phyloP scores from a whole-genome alignment of 1,140 invertebrate species.

The Thalassaphorura encarpata region DNA sequence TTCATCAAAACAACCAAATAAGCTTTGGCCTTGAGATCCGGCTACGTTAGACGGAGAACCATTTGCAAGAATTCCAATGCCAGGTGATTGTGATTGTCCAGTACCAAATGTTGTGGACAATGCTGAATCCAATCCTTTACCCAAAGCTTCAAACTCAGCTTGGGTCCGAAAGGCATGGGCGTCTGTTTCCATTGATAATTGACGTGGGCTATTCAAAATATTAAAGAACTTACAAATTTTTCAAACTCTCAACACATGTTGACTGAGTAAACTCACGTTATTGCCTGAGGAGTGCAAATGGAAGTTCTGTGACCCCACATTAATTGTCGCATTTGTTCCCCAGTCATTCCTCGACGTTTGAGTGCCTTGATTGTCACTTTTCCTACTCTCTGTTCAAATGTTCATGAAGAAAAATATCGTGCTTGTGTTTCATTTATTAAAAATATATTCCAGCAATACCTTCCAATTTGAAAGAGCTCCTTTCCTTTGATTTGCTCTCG shows the following conservation, averaged over 20 bases:
- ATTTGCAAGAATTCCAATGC: too few relatives aligned
- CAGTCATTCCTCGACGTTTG: slow-evolving; percentile 69
- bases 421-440: background rate
- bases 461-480: slow-evolving; percentile 97
- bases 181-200: slow-evolving; percentile 15
- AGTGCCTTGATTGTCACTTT: slow-evolving; percentile 75
- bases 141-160: too few relatives aligned
- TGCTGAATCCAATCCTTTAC: too few relatives aligned
- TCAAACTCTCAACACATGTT: background rate
- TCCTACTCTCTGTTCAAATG: slow-evolving; percentile 55
- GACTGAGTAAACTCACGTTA: slow-evolving; percentile 42
- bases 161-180: too few relatives aligned
- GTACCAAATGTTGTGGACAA: too few relatives aligned
- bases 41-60: too few relatives aligned
- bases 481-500: slow-evolving; percentile 88
- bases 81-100: too few relatives aligned
- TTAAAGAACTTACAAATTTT: background rate
- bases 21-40: too few relatives aligned
- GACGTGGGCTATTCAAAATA: slow-evolving; percentile 18
- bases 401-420: background rate
- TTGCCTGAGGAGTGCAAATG: slow-evolving; percentile 63
- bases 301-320: slow-evolving; percentile 77
- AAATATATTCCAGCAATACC: slow-evolving; percentile 43
- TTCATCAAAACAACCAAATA: slow-evolving; percentile 10
- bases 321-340: slow-evolving; percentile 67